Evolutionary conservation across 2,888 invertebrate species (phyloP).

Genomic region (Platycnemis pennipes): DNA sequence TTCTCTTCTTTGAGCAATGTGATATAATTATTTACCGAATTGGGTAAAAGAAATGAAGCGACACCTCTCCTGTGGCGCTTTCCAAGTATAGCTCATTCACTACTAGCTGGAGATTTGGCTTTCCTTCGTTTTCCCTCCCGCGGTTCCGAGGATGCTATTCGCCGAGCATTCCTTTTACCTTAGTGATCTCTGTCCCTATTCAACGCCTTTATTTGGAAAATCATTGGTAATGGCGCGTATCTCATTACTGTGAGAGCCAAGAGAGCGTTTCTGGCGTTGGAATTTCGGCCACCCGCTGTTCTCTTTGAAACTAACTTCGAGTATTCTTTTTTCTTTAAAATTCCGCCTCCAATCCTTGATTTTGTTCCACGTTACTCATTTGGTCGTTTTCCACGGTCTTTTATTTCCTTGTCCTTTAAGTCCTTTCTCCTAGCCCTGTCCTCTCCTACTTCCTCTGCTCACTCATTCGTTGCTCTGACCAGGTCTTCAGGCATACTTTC

Average conservation of each 20-base stretch:
- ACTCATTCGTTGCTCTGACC: not conserved
- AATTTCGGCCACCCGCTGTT: not conserved
- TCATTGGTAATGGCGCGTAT: not conserved
- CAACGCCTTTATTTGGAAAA: not conserved
- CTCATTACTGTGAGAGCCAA: not conserved
- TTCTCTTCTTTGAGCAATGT: not conserved
- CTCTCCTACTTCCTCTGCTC: not conserved
- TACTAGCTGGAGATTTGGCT: not conserved
- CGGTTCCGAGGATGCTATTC: not conserved
- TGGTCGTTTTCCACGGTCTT: not conserved
- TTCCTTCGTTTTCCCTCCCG: not conserved
- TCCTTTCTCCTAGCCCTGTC: not conserved
- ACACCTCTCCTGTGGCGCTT: not conserved
- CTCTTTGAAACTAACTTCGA: not conserved
- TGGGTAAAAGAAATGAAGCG: not conserved
- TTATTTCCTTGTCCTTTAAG: not conserved
- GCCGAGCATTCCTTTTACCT: not conserved
- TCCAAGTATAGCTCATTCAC: not conserved
- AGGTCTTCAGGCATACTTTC: no score
- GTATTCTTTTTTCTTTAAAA: not conserved
- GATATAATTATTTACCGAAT: not conserved
- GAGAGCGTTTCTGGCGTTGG: not conserved
- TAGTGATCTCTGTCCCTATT: not conserved
- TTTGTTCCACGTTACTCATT: not conserved
- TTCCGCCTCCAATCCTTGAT: not conserved